Percentiles rank a stretch among this genome's conserved stretches.
phyloP scores from a whole-genome alignment of 2,113 vertebrate genomes.

The Salvelinus fontinalis region DNA sequence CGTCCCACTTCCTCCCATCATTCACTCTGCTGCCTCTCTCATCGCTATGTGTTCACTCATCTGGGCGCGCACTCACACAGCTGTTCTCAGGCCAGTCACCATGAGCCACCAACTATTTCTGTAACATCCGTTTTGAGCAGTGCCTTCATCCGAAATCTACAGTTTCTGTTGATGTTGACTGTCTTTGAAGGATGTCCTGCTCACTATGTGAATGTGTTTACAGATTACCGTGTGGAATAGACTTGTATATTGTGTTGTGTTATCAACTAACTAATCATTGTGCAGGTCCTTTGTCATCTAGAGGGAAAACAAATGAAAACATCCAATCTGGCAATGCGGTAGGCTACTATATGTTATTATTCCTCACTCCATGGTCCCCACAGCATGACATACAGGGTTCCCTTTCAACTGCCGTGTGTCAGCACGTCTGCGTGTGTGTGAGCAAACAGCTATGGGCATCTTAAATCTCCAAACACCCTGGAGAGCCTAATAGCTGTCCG shows the following conservation, averaged over 20 bases:
- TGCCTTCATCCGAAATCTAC: neutral
- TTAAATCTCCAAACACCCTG: neutral
- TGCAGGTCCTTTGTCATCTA: too few species aligned
- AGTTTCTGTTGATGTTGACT: neutral
- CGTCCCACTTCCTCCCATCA: constrained; percentile 33
- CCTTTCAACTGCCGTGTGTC: neutral
- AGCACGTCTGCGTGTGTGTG: neutral
- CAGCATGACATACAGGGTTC: neutral
- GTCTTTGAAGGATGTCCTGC: neutral
- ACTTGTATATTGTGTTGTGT: neutral
- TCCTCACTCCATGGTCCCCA: neutral
- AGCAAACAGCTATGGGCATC: neutral
- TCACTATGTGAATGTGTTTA: neutral
- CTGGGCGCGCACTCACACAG: constrained; percentile 3
- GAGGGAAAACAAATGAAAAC: too few species aligned
- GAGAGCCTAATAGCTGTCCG: neutral
- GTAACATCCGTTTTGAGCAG: neutral
- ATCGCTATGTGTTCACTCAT: constrained; percentile 30
- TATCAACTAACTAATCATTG: neutral
- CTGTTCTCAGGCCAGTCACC: neutral
- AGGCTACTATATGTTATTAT: neutral
- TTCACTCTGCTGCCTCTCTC: constrained; percentile 51
- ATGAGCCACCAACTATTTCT: neutral
- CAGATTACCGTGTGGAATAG: neutral
- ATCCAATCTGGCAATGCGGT: neutral